Percentiles rank a stretch among this genome's conserved stretches.
Conservation (phyloP, 2,797 vertebrate species). For the Chloroceryle inda region DNA sequence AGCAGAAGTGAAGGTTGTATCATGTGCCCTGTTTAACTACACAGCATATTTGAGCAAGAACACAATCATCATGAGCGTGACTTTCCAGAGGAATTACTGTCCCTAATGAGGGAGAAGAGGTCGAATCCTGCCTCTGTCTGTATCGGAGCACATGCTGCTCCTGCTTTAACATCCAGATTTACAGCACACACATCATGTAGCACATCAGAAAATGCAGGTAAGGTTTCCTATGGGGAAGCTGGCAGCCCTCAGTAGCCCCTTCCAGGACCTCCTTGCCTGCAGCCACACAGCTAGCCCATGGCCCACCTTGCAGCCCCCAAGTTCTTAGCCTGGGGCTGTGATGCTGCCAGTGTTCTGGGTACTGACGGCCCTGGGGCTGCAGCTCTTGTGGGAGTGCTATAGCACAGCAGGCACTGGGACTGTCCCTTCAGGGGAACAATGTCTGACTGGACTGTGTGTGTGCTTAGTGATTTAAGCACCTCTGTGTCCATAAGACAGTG, state of each 20-base stretch:
- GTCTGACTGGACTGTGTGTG: accelerated
- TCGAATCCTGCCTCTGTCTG: background rate
- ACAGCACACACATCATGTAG: background rate
- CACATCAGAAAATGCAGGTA: background rate
- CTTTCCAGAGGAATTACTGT: background rate
- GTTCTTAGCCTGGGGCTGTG: background rate
- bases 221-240: background rate
- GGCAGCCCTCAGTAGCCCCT: background rate
- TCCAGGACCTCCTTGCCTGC: background rate
- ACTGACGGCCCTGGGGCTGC: background rate
- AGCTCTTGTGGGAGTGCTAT: background rate
- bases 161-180: background rate
- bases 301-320: background rate
- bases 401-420: too few species aligned
- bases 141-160: background rate
- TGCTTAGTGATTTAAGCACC: background rate
- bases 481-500: background rate
- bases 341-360: background rate
- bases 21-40: background rate
- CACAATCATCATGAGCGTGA: background rate
- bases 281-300: background rate
- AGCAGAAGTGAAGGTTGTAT: background rate
- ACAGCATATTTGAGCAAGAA: background rate
- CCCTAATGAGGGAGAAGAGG: background rate
- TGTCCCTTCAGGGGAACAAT: background rate